Evolutionary conservation across 2,797 vertebrate species (phyloP).

Genomic region (Muscicapa striata): DNA sequence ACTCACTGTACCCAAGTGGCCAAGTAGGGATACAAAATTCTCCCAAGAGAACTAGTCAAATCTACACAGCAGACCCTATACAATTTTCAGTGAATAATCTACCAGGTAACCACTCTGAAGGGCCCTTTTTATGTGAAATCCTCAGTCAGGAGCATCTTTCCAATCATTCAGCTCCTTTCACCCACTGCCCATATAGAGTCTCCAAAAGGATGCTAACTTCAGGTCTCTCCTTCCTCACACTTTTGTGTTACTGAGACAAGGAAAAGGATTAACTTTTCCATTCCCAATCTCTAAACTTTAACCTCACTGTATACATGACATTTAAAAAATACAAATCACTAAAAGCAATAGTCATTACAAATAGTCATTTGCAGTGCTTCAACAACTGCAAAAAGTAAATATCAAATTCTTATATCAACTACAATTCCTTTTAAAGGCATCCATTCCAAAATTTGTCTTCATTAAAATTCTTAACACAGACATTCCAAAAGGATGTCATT

Average conservation of each 20-base stretch:
- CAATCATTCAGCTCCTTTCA: not conserved
- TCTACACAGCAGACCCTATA: not conserved
- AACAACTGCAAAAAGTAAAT: not conserved
- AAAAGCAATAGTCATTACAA: not conserved
- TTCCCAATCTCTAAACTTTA: not conserved
- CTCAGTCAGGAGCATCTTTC: not conserved
- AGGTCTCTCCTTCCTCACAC: not conserved
- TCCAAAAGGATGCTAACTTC: not conserved
- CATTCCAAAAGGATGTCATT: not conserved
- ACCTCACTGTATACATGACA: not conserved
- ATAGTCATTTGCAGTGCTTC: not conserved
- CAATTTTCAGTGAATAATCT: not conserved
- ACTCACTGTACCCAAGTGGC: accelerated
- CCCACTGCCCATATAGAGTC: accelerated
- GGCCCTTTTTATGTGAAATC: not conserved
- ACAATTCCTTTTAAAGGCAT: not conserved
- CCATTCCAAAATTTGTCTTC: not conserved
- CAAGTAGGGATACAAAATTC: not conserved
- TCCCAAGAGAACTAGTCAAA: not conserved
- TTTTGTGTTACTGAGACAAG: not conserved
- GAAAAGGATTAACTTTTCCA: not conserved
- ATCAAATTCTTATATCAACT: not conserved
- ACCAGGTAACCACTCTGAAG: not conserved
- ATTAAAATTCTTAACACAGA: not conserved
- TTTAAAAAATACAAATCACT: not conserved